Base-by-base conservation (phyloP, 2,888 invertebrate species). In the Andrena camellia region DNA sequence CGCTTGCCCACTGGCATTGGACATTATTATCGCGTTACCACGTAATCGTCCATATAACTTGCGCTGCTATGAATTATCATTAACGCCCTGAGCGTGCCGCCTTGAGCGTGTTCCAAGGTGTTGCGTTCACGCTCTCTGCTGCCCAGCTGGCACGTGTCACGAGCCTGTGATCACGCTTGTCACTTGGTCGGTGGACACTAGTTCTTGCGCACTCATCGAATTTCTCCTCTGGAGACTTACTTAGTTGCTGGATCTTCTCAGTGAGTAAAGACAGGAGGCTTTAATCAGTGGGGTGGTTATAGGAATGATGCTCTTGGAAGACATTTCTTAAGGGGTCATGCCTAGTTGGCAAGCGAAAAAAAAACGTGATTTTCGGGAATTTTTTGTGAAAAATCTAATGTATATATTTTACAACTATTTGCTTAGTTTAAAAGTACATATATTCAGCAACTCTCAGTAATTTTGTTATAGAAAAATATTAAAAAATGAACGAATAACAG, bases 1-100 rank as follows among this genome's bases (percentile, higher is more conserved):
- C 57, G 59, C 29, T 31, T 82, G 75, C 72, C 78, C 78, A 62
- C 31, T 64, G 78, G 78, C 70, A 59, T 66, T 48, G 83, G 75
- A 88, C 82, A 83, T 85, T 86, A 88, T 89, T 87, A 89, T 90
- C 89, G 86, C 86, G 78, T 89, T 89, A 89, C 86, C 89, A 83
- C 83, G 86, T 89, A 90, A 91, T 91, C 88, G 88, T 80, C 76
- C 78, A 78, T 83, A 85, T 89, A 90, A 91, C 87, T 86, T 89
- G 87, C 86, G 86, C 85, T 79, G 70, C 79, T 75, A 90, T 90
- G 90, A 91, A 90, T 91, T 91, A 91, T 90, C 90, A 90, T 89
- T 82, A 75, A 71, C 66, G 83, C 87, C 54, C 52, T 67, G 33
- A 64, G 85, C 64, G 23, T 59, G 31, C 50, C 31, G 69, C 70